Percentiles rank a stretch among this genome's conserved stretches.
Conservation (phyloP, 2,888 invertebrate species). For the Galeruca laticollis region DNA sequence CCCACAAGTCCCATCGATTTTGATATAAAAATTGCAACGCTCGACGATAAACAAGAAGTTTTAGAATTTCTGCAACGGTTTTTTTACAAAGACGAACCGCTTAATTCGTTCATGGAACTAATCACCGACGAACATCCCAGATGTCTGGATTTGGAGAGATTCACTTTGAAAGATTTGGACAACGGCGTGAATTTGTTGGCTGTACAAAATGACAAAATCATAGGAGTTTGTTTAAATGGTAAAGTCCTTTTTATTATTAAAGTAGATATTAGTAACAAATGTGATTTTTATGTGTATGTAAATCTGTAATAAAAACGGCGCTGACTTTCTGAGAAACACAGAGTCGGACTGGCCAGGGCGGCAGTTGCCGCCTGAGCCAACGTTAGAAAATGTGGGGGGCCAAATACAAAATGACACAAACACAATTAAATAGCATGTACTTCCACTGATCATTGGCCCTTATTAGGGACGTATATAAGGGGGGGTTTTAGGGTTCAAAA, state of each 20-base stretch:
- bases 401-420: no score
- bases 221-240: slow-evolving; percentile 64
- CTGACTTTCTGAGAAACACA: no score
- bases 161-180: slow-evolving; percentile 70
- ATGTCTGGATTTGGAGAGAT: slow-evolving; percentile 75
- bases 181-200: slow-evolving; percentile 76
- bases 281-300: no score
- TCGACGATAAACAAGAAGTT: slow-evolving; percentile 64
- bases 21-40: slow-evolving; percentile 65
- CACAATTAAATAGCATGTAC: no score
- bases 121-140: slow-evolving; percentile 73
- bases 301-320: no score
- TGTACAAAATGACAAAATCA: slow-evolving; percentile 70
- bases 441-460: no score
- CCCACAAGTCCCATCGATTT: slow-evolving; percentile 61
- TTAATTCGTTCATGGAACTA: slow-evolving; percentile 74
- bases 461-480: no score
- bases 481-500: no score
- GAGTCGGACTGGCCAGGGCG: no score
- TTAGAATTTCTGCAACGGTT: slow-evolving; percentile 69
- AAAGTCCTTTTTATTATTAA: not conserved
- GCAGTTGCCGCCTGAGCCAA: no score
- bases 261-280: no score
- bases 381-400: no score
- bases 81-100: slow-evolving; percentile 80